Evolutionary conservation across 2,797 vertebrate species (phyloP).

Genomic region (Basileuterus tristriatus): DNA sequence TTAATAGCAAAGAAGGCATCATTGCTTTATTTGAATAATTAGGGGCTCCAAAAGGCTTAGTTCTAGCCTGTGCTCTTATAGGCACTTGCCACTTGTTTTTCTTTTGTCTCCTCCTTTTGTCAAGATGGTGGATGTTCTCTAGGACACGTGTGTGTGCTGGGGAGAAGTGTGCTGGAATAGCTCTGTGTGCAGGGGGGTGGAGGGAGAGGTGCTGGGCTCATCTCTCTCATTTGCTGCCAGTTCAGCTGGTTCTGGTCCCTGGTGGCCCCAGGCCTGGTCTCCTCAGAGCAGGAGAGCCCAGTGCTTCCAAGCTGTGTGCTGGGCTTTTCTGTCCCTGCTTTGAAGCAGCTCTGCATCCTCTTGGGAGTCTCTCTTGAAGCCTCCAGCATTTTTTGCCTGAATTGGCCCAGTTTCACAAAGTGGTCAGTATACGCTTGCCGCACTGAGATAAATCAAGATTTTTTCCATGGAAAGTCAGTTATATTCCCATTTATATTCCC

Average conservation of each 20-base stretch:
- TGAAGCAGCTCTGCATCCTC: not conserved
- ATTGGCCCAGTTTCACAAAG: not conserved
- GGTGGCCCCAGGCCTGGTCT: not conserved
- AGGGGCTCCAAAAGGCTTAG: not conserved
- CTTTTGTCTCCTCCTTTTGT: not conserved
- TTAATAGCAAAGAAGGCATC: not conserved
- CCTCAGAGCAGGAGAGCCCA: not conserved
- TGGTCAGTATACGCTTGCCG: not conserved
- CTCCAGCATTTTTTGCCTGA: not conserved
- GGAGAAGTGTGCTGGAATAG: not conserved
- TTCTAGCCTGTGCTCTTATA: not conserved
- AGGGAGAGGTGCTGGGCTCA: not conserved
- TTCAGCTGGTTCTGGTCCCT: not conserved
- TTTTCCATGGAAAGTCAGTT: not conserved
- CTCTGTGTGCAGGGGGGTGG: fast-evolving
- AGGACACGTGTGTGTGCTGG: too few species aligned
- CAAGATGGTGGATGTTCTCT: not conserved
- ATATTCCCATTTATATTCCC: not conserved
- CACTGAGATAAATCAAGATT: not conserved
- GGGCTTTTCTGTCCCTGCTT: not conserved
- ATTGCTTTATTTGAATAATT: not conserved
- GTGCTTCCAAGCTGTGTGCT: not conserved
- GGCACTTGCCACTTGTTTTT: not conserved
- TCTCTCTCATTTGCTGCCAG: not conserved
- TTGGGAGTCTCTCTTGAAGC: not conserved